These are phyloP conservation scores for Trilocha varians DNA, from an alignment of 2,888 invertebrate genomes.

Conservation along the genomic window DNA sequence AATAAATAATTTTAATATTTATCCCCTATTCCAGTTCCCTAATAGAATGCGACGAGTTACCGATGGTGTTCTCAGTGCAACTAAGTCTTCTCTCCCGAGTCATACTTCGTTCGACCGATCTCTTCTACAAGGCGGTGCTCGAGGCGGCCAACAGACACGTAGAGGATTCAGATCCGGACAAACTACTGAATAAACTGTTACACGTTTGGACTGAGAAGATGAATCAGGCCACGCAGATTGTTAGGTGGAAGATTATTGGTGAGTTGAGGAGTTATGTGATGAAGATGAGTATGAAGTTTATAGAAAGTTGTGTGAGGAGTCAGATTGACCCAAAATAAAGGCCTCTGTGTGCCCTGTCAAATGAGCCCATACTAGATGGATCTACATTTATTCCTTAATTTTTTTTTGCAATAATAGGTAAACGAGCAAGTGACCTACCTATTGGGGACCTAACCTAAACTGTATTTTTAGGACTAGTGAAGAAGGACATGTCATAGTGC, in stretches of 20 bases:
- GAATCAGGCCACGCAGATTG: conserved; percentile 83
- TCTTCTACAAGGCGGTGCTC: conserved; percentile 75
- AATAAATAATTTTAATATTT: too few species aligned
- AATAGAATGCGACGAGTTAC: conserved; percentile 78
- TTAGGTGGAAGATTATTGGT: conserved; percentile 87
- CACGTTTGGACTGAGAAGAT: conserved; percentile 87
- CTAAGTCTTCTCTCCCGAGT: conserved; percentile 85
- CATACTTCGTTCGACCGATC: conserved; percentile 78
- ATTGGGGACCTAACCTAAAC: too few species aligned
- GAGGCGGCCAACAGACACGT: conserved; percentile 53
- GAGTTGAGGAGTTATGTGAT: conserved; percentile 34
- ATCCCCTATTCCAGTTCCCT: conserved; percentile 68
- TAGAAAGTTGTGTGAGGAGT: too few species aligned
- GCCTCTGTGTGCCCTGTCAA: too few species aligned
- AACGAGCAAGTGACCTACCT: too few species aligned
- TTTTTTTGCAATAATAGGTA: too few species aligned
- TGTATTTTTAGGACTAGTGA: too few species aligned
- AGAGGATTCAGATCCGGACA: conserved; percentile 72
- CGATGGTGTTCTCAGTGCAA: conserved; percentile 84
- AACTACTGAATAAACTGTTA: conserved; percentile 80
- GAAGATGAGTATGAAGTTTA: too few species aligned
- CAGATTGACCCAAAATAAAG: too few species aligned
- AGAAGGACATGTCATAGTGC: too few species aligned
- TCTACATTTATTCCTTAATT: too few species aligned
- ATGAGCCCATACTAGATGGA: too few species aligned